Evolutionary conservation across 2,113 vertebrate genomes (phyloP).

Genomic region (Fregetta grallaria): DNA sequence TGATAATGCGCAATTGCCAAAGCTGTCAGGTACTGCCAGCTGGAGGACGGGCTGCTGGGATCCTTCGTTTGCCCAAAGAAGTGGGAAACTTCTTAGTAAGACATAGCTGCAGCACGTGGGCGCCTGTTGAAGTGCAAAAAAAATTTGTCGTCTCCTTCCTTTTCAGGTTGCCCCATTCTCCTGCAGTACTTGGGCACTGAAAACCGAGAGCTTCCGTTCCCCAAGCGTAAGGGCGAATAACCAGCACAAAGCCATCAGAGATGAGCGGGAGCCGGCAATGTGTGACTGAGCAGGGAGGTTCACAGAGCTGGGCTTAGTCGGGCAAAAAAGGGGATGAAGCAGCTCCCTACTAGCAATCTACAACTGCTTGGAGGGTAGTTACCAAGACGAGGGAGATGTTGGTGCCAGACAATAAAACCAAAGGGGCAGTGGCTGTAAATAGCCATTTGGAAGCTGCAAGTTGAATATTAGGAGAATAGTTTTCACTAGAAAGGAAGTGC

Average conservation of each 20-base stretch:
- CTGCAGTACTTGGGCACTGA: too few relatives aligned
- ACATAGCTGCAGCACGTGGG: neutral
- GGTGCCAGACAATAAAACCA: neutral
- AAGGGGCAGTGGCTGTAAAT: neutral
- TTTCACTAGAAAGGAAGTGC: conserved; percentile 11
- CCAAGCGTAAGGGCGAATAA: neutral
- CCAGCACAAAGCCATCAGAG: neutral
- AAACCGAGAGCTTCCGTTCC: neutral
- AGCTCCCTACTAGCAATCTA: neutral
- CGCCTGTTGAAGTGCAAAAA: neutral
- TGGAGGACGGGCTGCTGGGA: neutral
- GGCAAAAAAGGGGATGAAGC: neutral
- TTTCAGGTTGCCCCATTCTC: neutral
- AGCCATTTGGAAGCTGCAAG: neutral
- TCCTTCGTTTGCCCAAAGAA: neutral
- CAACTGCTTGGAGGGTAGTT: neutral
- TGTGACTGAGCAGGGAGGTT: neutral
- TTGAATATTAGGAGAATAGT: neutral
- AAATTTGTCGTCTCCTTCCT: neutral
- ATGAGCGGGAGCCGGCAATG: neutral
- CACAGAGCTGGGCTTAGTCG: neutral
- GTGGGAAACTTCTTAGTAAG: neutral
- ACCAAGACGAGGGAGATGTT: neutral
- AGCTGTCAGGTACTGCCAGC: conserved; percentile 20
- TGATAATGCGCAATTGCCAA: conserved; percentile 21